Percentiles rank a stretch among this genome's conserved stretches.
phyloP scores from a whole-genome alignment of 2,888 invertebrate genomes.

The Tromatobia lineatoria region DNA sequence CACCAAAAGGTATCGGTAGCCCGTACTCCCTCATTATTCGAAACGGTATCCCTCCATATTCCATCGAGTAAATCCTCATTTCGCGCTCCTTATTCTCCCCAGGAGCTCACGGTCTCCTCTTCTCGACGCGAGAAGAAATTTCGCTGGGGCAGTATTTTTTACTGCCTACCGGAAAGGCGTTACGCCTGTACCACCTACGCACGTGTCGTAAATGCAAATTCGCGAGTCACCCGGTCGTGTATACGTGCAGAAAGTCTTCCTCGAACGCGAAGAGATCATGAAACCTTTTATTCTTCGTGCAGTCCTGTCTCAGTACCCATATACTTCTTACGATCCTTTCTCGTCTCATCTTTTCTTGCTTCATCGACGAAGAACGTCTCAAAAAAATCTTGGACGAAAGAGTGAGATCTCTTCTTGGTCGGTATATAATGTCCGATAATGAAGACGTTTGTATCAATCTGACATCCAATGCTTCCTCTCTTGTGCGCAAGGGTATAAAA shows the following conservation, averaged over 20 bases:
- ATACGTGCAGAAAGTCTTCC: slow-evolving; percentile 20
- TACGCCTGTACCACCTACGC: slow-evolving; percentile 72
- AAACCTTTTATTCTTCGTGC: slow-evolving; percentile 53
- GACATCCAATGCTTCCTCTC: slow-evolving; percentile 51
- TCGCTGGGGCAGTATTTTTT: slow-evolving; percentile 63
- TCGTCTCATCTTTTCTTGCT: slow-evolving; percentile 47
- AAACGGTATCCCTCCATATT: slow-evolving; percentile 19
- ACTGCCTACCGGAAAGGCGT: slow-evolving; percentile 69
- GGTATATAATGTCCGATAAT: slow-evolving; percentile 39
- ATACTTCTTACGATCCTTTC: slow-evolving; percentile 54
- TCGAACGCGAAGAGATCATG: slow-evolving; percentile 53
- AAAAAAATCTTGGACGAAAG: slow-evolving; percentile 39
- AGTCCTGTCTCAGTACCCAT: slow-evolving; percentile 6
- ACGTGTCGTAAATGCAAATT: slow-evolving; percentile 74
- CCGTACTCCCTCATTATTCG: slow-evolving; percentile 55
- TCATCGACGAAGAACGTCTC: neutral
- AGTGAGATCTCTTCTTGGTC: slow-evolving; percentile 47
- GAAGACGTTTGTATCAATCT: slow-evolving; percentile 64
- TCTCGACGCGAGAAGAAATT: slow-evolving; percentile 51
- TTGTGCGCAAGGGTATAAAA: slow-evolving; percentile 40
- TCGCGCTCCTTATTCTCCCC: slow-evolving; percentile 33
- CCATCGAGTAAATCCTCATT: slow-evolving; percentile 51
- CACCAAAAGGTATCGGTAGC: slow-evolving; percentile 7
- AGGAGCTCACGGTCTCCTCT: slow-evolving; percentile 10
- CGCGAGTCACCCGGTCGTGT: slow-evolving; percentile 46